These are phyloP conservation scores for Troides aeacus DNA, from an alignment of 2,888 invertebrate genomes.

Conservation along the genomic window DNA sequence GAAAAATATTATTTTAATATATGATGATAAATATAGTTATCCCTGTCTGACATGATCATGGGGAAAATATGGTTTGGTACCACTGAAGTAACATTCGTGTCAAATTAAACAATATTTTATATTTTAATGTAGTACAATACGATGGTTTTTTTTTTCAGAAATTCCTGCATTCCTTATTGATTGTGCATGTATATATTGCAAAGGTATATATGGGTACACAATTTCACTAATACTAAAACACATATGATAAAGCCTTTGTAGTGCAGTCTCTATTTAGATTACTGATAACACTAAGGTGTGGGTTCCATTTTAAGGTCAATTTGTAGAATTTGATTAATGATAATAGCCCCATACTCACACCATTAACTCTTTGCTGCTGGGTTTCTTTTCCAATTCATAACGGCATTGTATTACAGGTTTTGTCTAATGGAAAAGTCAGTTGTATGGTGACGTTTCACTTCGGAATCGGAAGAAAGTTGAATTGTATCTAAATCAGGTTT, in stretches of 20 bases:
- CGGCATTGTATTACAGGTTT: constrained; percentile 38
- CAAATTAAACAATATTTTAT: neutral
- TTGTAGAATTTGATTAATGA: too few relatives aligned
- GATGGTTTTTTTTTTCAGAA: neutral
- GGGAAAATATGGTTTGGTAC: constrained; percentile 60
- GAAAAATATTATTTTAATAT: neutral
- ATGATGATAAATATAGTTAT: constrained; percentile 59
- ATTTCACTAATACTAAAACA: neutral
- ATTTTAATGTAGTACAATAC: neutral
- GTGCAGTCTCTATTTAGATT: too few relatives aligned
- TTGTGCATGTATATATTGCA: neutral
- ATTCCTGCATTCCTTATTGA: neutral
- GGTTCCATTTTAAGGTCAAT: too few relatives aligned
- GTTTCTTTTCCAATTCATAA: constrained; percentile 28
- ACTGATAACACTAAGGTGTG: too few relatives aligned
- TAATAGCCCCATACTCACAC: constrained; percentile 23
- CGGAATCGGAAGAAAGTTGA: constrained; percentile 35
- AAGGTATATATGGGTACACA: neutral
- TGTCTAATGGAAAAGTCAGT: constrained; percentile 37
- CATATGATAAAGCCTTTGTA: neutral
- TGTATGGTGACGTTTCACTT: constrained; percentile 38
- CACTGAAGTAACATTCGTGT: constrained; percentile 36
- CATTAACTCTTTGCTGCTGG: constrained; percentile 28
- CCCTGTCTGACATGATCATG: constrained; percentile 58
- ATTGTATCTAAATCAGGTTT: constrained; percentile 30